Conservation (phyloP, 2,888 invertebrate species). For the Netelia fuscicornis region DNA sequence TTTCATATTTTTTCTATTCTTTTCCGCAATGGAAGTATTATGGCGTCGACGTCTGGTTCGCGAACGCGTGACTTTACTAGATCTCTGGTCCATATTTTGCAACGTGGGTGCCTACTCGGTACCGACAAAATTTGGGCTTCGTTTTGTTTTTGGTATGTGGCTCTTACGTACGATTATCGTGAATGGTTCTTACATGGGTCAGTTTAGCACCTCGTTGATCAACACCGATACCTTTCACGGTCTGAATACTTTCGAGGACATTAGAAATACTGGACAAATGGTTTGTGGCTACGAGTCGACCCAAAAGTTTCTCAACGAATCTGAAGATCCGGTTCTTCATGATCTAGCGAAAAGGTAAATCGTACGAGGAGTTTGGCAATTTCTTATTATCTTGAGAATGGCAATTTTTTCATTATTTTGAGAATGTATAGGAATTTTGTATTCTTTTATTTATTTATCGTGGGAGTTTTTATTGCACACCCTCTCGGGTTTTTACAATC, state of each 20-base stretch:
- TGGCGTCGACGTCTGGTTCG: slow-evolving; percentile 50
- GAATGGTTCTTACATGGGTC: slow-evolving; percentile 63
- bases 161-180: slow-evolving; percentile 59
- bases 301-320: slow-evolving; percentile 47
- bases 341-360: not conserved
- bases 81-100: slow-evolving; percentile 60
- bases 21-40: slow-evolving; percentile 16
- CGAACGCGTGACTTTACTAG: slow-evolving; percentile 58
- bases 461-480: too few species aligned
- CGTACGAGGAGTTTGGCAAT: not conserved
- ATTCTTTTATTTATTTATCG: too few species aligned
- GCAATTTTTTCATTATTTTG: too few species aligned
- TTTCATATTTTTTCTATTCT: slow-evolving; percentile 32
- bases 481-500: too few species aligned
- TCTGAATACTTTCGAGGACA: slow-evolving; percentile 52
- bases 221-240: slow-evolving; percentile 30
- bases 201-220: slow-evolving; percentile 67
- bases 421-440: too few species aligned
- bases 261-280: slow-evolving; percentile 59
- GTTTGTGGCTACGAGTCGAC: slow-evolving; percentile 48
- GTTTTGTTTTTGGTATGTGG: slow-evolving; percentile 66
- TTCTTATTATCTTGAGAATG: not conserved
- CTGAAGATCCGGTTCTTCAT: slow-evolving; percentile 25
- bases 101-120: slow-evolving; percentile 40
- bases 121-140: slow-evolving; percentile 62